Base-by-base conservation (phyloP, 2,797 vertebrate species). In the Erithacus rubecula region DNA sequence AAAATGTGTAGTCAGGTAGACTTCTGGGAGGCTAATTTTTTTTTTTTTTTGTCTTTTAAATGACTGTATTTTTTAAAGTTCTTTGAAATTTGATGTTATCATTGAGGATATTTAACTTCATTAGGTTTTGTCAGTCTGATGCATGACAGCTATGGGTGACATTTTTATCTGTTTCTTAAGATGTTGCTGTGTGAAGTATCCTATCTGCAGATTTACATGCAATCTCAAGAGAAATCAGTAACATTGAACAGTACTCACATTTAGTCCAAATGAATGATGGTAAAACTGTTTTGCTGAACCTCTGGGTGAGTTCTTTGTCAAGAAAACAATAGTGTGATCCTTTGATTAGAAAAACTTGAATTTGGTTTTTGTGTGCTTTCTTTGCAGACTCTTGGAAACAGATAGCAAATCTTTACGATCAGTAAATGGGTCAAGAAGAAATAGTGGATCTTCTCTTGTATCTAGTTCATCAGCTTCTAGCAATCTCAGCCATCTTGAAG, bases 401-500 rank as follows among this genome's bases (percentile, higher is more conserved):
- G 99, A 99, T 97, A 98, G 98, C 91, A 99, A 99, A 97, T 99
- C 99, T 8, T 97, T 99, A 94, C 98, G 98, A 93, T 99, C 99
- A 49, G 99, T 99, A 96, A 99, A 99, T 92, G 99, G 99, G 81
- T 99, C 99, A 89, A 98, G 99, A 97, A 98, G 99, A 93, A 99
- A 99, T 97, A 99, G 99, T 41, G 99, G 99, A 81, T 99, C 99
- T 83, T 99, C 99, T 27, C 98, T 99, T 96, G 99, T 99, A 41
- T 99, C 99, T 95, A 99, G 99, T 97, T 99, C 99, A 84, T 99
- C 99, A 1, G 99, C 99, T 94, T 99, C 99, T 77, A 99, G 99
- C 96, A 99, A 99, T 97, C 99, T 99, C 90, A 99, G 99, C 79
- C 99, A 99, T 93, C 98, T 99, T 92, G 99, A 99, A 97, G 99